A percentile compares a stretch with the other conserved stretches of the same genome.
Conservation (phyloP, 2,113 vertebrate genomes). For the Rynchops niger region DNA sequence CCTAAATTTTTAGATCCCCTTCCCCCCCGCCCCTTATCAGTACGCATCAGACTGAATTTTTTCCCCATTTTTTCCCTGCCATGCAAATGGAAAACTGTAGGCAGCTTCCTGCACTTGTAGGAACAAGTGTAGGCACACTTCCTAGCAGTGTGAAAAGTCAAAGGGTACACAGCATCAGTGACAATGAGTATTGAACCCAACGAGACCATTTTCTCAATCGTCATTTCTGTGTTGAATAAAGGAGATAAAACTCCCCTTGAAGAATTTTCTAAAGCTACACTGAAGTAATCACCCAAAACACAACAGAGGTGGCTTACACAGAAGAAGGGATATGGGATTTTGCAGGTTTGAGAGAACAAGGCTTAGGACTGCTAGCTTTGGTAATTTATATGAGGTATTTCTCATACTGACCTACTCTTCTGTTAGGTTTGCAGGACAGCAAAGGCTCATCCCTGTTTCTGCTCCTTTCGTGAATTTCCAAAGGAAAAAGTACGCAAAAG, state of each 20-base stretch:
- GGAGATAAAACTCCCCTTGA: background rate
- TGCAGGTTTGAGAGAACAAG: background rate
- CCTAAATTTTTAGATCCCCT: no score
- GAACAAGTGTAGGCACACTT: no score
- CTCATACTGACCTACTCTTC: background rate
- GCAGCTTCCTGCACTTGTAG: background rate
- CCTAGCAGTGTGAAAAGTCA: background rate
- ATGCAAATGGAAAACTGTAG: background rate
- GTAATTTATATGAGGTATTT: background rate
- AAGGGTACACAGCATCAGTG: background rate
- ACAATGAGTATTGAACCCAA: rapidly evolving
- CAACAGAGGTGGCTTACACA: background rate
- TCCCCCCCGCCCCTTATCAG: background rate
- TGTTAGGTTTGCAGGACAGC: background rate
- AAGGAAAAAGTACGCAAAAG: background rate
- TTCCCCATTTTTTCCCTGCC: background rate
- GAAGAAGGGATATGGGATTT: background rate
- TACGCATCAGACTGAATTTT: background rate
- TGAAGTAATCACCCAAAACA: background rate
- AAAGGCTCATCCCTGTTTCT: background rate
- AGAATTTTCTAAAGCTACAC: background rate
- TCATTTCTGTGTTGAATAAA: background rate
- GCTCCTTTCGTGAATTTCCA: background rate
- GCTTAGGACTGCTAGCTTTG: background rate
- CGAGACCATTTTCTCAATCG: background rate